These are phyloP conservation scores for Oenanthe oenanthe DNA, from an alignment of 2,113 vertebrate species.

Conservation along the genomic window DNA sequence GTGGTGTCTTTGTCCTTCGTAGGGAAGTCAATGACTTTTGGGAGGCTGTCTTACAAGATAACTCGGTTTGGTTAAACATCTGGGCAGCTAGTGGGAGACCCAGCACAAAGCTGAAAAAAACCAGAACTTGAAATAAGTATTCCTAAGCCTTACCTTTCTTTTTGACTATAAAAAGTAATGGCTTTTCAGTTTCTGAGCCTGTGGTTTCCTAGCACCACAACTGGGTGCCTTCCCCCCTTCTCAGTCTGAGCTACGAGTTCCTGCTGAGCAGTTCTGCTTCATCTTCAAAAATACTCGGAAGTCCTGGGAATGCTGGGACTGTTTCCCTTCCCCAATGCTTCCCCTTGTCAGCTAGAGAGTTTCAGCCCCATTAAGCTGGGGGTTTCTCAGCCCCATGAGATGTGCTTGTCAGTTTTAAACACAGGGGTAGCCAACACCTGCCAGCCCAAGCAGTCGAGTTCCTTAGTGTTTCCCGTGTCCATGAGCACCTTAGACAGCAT, in stretches of 20 bases:
- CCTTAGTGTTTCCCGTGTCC: background rate
- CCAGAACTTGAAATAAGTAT: background rate
- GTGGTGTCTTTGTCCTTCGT: background rate
- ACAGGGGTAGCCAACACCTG: background rate
- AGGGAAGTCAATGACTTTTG: background rate
- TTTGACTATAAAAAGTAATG: background rate
- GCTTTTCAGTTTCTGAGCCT: background rate
- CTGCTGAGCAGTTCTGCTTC: background rate
- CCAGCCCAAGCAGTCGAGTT: background rate
- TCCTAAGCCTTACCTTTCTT: background rate
- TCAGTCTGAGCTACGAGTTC: accelerated
- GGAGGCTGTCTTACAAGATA: background rate
- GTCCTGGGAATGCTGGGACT: background rate
- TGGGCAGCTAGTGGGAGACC: background rate
- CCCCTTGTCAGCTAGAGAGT: background rate
- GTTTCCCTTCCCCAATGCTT: background rate
- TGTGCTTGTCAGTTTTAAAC: background rate
- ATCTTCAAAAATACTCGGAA: background rate
- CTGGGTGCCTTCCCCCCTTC: background rate
- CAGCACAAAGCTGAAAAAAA: background rate
- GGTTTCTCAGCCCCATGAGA: background rate
- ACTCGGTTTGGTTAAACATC: background rate
- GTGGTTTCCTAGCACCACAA: background rate
- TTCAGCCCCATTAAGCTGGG: background rate
- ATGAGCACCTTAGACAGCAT: background rate